A percentile compares a stretch with the other conserved stretches of the same genome.
Evolutionary conservation across 2,888 invertebrate genomes (phyloP).

Genomic region (Pediacus dermestoides): DNA sequence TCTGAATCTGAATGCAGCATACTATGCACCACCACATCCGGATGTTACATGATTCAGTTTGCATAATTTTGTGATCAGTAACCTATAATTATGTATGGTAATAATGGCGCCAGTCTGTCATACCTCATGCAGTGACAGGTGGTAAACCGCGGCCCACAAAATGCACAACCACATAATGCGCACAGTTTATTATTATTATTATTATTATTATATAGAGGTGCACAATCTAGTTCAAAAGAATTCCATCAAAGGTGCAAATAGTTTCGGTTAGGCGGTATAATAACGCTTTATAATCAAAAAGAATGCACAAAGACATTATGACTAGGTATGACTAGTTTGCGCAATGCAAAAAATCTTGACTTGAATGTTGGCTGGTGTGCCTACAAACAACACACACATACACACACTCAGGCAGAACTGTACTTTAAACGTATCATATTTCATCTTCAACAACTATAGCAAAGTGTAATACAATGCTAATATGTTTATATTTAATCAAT

Average conservation of each 20-base stretch:
- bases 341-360: too few relatives aligned
- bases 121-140: conserved; percentile 23
- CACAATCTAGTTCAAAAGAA: too few relatives aligned
- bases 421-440: conserved; percentile 12
- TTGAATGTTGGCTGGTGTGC: too few relatives aligned
- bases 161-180: conserved; percentile 2
- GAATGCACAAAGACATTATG: too few relatives aligned
- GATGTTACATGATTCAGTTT: conserved; percentile 1
- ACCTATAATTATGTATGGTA: conserved; percentile 26
- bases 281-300: too few relatives aligned
- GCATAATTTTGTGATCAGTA: conserved; percentile 4
- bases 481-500: conserved; percentile 14
- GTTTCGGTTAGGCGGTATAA: too few relatives aligned
- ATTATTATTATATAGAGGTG: too few relatives aligned
- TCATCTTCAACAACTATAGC: conserved; percentile 13
- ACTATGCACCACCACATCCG: conserved; percentile 3
- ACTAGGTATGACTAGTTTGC: too few relatives aligned
- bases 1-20: too few relatives aligned
- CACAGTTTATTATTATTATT: too few relatives aligned
- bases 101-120: conserved; percentile 28
- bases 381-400: too few relatives aligned
- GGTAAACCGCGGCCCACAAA: conserved; percentile 21
- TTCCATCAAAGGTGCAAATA: too few relatives aligned
- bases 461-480: conserved; percentile 15
- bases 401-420: conserved; percentile 13